These are phyloP conservation scores for Molossus alvarezi DNA, from an alignment of 2,797 vertebrate genomes.

Conservation along the genomic window DNA sequence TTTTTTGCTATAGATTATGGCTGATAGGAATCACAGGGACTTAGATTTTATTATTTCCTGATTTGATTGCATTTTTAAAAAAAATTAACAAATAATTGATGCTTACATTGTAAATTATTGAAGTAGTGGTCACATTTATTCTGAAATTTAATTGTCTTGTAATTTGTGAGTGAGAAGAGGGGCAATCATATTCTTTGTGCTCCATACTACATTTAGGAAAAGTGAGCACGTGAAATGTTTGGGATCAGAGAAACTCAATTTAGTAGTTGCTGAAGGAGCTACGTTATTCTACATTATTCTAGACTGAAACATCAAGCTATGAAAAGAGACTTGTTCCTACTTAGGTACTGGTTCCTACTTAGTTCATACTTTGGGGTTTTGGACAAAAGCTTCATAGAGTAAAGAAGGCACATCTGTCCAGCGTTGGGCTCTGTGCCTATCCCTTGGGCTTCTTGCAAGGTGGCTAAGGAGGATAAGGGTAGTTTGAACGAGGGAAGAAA, in stretches of 20 bases:
- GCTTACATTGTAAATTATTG: not conserved
- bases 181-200: conserved; percentile 1
- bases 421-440: conserved; percentile 10
- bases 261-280: not conserved
- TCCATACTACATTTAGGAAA: conserved; percentile 46
- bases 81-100: not conserved
- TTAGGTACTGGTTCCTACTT: not conserved
- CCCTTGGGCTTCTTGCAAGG: not conserved
- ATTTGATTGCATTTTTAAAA: not conserved
- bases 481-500: not conserved
- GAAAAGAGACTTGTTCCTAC: not conserved
- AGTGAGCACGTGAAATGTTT: conserved; percentile 1
- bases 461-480: not conserved
- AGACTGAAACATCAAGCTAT: not conserved
- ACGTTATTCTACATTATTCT: not conserved
- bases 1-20: conserved; percentile 15
- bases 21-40: not conserved
- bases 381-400: not conserved
- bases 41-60: conserved; percentile 39
- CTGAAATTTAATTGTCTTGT: conserved; percentile 39
- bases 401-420: not conserved
- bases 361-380: not conserved
- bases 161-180: conserved; percentile 25
- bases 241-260: conserved; percentile 36
- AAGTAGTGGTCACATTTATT: conserved; percentile 26